phyloP scores from a whole-genome alignment of 2,797 vertebrate species.

The Eulemur rubriventer region DNA sequence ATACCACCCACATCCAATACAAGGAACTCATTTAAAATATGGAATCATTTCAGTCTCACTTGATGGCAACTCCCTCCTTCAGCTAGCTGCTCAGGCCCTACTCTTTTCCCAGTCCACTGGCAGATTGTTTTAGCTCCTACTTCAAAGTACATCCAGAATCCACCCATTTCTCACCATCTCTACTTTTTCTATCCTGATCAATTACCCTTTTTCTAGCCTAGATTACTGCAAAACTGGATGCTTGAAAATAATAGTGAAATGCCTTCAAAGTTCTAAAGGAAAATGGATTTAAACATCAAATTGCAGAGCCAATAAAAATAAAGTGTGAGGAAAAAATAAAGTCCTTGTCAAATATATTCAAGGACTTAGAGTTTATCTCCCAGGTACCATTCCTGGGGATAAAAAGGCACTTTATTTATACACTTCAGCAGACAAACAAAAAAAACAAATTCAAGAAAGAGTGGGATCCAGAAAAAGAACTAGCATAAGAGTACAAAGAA shows the following conservation, averaged over 20 bases:
- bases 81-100: neutral
- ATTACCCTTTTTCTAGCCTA: neutral
- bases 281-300: neutral
- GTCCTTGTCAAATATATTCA: neutral
- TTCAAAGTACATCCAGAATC: constrained; percentile 12
- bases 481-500: neutral
- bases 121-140: neutral
- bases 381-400: neutral
- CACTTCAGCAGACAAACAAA: neutral
- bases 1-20: neutral
- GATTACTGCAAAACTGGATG: neutral
- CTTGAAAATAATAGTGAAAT: constrained; percentile 15
- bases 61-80: neutral
- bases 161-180: neutral
- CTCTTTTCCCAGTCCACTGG: neutral
- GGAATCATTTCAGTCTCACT: neutral
- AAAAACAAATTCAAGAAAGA: neutral
- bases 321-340: neutral
- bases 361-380: neutral
- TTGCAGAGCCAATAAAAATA: neutral
- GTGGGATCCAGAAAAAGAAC: neutral
- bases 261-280: neutral
- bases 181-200: neutral
- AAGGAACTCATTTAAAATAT: neutral
- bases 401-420: neutral